phyloP scores from a whole-genome alignment of 2,888 invertebrate genomes.

The Tethea ocularis region DNA sequence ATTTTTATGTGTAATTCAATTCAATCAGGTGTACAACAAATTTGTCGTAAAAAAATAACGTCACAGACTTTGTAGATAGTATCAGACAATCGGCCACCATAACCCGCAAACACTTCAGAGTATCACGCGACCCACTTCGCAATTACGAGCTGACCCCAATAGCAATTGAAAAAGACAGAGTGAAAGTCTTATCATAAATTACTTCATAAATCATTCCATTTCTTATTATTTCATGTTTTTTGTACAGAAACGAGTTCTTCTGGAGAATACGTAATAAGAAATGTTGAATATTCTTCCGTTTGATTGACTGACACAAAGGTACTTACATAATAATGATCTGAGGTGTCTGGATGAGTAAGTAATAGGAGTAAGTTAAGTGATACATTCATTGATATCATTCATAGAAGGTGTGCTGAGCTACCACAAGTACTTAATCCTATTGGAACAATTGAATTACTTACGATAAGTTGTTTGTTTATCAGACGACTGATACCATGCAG shows the following conservation, averaged over 20 bases:
- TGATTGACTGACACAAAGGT: not conserved
- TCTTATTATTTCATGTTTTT: not conserved
- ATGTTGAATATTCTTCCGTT: not conserved
- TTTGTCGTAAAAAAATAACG: not conserved
- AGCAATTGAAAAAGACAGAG: slow-evolving; percentile 4
- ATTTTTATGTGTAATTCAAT: no score
- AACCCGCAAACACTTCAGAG: not conserved
- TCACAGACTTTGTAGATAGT: not conserved
- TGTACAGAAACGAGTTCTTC: not conserved
- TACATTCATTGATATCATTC: no score
- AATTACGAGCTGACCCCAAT: not conserved
- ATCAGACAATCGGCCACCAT: slow-evolving; percentile 2
- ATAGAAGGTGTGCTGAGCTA: no score
- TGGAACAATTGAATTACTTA: no score
- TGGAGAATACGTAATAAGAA: not conserved
- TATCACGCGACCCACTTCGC: slow-evolving; percentile 4
- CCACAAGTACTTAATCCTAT: no score
- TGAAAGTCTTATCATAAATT: slow-evolving; percentile 1
- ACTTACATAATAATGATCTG: not conserved
- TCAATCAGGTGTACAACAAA: no score
- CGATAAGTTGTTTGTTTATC: no score
- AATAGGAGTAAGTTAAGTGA: no score
- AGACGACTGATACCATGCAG: no score
- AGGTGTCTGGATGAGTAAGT: not conserved
- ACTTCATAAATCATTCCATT: slow-evolving; percentile 3